A percentile compares a stretch with the other conserved stretches of the same genome.
These are phyloP conservation scores for Adrianichthys oophorus DNA, from an alignment of 2,797 vertebrate species.

Conservation along the genomic window DNA sequence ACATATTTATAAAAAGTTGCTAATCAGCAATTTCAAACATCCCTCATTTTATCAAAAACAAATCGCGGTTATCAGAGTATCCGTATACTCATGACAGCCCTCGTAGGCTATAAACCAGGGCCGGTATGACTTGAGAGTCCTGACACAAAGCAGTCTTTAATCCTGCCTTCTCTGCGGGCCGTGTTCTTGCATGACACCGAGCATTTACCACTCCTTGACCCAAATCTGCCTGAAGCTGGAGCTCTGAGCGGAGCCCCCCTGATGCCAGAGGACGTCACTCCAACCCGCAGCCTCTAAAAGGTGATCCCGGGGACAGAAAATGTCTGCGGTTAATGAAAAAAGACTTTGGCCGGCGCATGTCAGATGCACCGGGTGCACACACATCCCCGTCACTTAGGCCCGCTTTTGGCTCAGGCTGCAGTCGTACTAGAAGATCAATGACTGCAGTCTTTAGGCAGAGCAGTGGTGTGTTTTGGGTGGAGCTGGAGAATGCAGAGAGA, in stretches of 20 bases:
- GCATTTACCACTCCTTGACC: conserved; percentile 59
- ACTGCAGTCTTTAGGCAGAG: conserved; percentile 25
- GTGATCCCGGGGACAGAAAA: conserved; percentile 3
- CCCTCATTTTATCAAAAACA: too few species aligned
- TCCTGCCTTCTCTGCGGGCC: conserved; percentile 25
- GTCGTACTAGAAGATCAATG: conserved; percentile 50
- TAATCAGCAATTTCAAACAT: too few species aligned
- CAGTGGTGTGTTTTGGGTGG: conserved; percentile 11
- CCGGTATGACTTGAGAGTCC: conserved; percentile 3
- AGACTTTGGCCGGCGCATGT: conserved; percentile 27
- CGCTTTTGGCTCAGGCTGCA: conserved; percentile 27
- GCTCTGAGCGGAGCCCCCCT: conserved; percentile 19
- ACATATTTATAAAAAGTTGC: too few species aligned
- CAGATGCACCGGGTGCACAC: conserved; percentile 20
- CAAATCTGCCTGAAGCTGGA: conserved; percentile 53
- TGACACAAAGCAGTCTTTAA: conserved; percentile 18
- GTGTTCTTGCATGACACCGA: conserved; percentile 26
- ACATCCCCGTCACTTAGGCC: conserved; percentile 35
- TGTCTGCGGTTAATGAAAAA: conserved; percentile 29
- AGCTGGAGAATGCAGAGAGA: conserved; percentile 8
- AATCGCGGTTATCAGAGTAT: too few species aligned
- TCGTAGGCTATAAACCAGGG: not conserved
- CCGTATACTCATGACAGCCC: too few species aligned
- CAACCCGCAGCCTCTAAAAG: conserved; percentile 14
- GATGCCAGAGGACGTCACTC: conserved; percentile 15